These are phyloP conservation scores for Nomada ferruginata DNA, from an alignment of 2,888 invertebrate species.

Conservation along the genomic window DNA sequence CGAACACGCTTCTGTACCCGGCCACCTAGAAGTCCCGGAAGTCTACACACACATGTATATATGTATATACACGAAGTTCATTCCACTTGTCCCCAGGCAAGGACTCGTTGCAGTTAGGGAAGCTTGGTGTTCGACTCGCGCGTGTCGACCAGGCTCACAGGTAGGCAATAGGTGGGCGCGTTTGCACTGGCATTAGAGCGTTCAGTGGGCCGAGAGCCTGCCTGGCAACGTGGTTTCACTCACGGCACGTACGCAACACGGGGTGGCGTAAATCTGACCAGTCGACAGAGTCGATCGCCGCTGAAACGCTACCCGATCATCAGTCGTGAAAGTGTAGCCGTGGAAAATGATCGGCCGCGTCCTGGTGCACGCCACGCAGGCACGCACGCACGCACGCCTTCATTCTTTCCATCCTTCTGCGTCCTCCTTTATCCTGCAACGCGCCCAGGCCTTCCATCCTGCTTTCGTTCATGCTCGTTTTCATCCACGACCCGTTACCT, in stretches of 20 bases:
- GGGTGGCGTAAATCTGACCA: conserved; percentile 70
- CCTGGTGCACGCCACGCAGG: conserved; percentile 35
- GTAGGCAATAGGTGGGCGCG: conserved; percentile 38
- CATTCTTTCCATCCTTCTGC: no score
- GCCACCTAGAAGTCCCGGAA: conserved; percentile 49
- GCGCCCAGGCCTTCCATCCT: not conserved
- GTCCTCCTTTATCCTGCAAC: not conserved
- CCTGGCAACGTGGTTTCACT: not conserved
- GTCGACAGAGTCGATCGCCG: conserved; percentile 68
- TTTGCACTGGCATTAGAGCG: conserved; percentile 54
- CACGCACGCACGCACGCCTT: conserved; percentile 8
- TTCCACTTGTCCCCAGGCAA: conserved; percentile 56
- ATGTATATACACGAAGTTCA: conserved; percentile 26
- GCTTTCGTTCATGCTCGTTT: conserved; percentile 7
- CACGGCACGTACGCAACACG: conserved; percentile 17
- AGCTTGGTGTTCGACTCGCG: conserved; percentile 13
- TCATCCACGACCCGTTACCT: conserved; percentile 58
- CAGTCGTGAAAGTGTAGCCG: conserved; percentile 78
- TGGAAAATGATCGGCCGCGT: conserved; percentile 74
- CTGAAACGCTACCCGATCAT: conserved; percentile 77
- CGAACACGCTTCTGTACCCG: not conserved
- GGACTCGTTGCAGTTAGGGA: conserved; percentile 6
- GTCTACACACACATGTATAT: conserved; percentile 9
- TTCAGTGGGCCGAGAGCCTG: conserved; percentile 15
- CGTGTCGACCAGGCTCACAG: conserved; percentile 4